Evolutionary conservation across 2,113 vertebrate species (phyloP).

Genomic region (Odontesthes bonariensis): DNA sequence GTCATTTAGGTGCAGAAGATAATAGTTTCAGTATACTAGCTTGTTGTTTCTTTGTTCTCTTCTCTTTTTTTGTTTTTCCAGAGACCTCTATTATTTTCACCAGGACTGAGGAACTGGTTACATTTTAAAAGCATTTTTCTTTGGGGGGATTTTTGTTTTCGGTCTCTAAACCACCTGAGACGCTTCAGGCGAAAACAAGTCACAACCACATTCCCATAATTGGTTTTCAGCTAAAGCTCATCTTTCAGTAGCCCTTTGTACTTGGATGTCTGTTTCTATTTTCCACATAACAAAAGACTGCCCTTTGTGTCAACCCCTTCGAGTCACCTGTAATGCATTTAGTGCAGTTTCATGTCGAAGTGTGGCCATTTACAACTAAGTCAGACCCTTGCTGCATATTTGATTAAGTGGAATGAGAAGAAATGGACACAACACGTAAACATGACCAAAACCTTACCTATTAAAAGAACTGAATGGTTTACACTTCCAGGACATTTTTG

Average conservation of each 20-base stretch:
- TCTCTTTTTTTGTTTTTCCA: not conserved
- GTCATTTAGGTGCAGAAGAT: not conserved
- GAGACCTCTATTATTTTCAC: not conserved
- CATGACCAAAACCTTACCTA: not conserved
- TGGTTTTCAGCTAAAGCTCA: conserved; percentile 22
- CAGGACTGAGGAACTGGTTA: not conserved
- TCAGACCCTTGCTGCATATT: conserved; percentile 49
- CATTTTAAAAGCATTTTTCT: not conserved
- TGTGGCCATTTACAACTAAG: conserved; percentile 56
- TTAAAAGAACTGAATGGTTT: not conserved
- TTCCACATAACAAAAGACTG: conserved; percentile 58
- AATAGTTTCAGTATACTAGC: not conserved
- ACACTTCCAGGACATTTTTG: not conserved
- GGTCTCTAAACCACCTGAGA: not conserved
- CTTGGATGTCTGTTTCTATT: conserved; percentile 45
- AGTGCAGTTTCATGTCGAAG: conserved; percentile 48
- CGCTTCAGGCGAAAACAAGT: conserved; percentile 19
- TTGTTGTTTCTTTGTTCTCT: not conserved
- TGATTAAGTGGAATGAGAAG: conserved; percentile 61
- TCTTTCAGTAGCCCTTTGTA: conserved; percentile 28
- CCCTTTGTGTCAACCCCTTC: conserved; percentile 67
- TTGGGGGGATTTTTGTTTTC: not conserved
- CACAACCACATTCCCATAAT: conserved; percentile 17
- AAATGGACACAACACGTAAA: conserved; percentile 35
- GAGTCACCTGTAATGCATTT: conserved; percentile 75